A percentile compares a stretch with the other conserved stretches of the same genome.
Conservation (phyloP, 2,797 vertebrate species). For the Mico argentatus region DNA sequence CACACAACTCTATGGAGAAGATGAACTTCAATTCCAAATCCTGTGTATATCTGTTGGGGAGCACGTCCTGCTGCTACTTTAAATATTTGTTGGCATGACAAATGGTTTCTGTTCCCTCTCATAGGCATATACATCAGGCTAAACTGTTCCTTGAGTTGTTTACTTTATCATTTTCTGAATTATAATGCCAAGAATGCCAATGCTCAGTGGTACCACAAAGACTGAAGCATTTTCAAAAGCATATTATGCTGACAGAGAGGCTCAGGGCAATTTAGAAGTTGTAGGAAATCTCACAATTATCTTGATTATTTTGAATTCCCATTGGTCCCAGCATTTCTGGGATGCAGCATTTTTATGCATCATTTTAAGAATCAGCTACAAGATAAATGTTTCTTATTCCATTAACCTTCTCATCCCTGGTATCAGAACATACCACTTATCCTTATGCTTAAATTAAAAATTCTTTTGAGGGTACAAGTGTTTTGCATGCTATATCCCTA, state of each 20-base stretch:
- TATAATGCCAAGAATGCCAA: constrained; percentile 62
- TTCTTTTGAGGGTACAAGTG: not conserved
- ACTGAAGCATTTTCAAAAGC: constrained; percentile 62
- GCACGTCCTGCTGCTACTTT: not conserved
- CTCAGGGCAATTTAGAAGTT: constrained; percentile 66
- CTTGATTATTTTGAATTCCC: constrained; percentile 74
- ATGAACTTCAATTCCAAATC: not conserved
- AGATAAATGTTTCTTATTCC: constrained; percentile 37
- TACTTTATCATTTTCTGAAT: constrained; percentile 60
- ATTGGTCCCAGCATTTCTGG: constrained; percentile 53
- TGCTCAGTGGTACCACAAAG: constrained; percentile 49
- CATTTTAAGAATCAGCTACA: constrained; percentile 44
- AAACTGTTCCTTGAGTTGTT: constrained; percentile 56
- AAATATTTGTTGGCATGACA: constrained; percentile 18
- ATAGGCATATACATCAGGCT: not conserved
- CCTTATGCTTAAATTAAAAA: not conserved
- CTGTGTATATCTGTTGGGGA: not conserved
- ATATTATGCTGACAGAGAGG: constrained; percentile 59
- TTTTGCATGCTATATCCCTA: not conserved
- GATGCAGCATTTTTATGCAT: constrained; percentile 54
- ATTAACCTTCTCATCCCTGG: constrained; percentile 51
- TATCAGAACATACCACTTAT: not conserved
- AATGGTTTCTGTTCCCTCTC: constrained; percentile 35
- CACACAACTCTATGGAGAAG: not conserved
- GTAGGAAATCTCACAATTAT: constrained; percentile 67